phyloP scores from a whole-genome alignment of 1,140 invertebrate species.

The Hestina assimilis region DNA sequence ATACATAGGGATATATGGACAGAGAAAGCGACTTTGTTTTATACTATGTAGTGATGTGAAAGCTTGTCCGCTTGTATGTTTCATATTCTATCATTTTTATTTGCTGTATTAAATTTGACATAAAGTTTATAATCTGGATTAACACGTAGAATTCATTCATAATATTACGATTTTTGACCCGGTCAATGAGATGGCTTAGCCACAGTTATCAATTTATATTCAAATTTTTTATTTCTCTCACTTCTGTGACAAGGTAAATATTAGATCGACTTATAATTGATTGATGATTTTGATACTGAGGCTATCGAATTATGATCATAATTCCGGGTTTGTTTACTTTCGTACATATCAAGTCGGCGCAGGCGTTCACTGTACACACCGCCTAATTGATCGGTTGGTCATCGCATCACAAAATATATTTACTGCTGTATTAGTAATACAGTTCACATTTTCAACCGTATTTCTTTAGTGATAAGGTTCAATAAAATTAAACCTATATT shows the following conservation, averaged over 20 bases:
- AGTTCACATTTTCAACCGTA: slow-evolving; percentile 5
- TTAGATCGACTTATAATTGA: slow-evolving; percentile 29
- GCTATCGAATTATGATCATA: slow-evolving; percentile 43
- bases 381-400: slow-evolving; percentile 34
- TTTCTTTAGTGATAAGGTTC: not conserved
- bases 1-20: too few species aligned
- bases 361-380: slow-evolving; percentile 29
- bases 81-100: too few species aligned
- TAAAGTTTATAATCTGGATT: too few species aligned
- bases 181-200: too few species aligned
- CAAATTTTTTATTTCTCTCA: too few species aligned
- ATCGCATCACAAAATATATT: slow-evolving; percentile 11
- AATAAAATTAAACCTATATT: not conserved
- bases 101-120: too few species aligned
- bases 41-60: too few species aligned
- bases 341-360: slow-evolving; percentile 26
- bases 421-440: not conserved
- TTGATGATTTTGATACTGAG: slow-evolving; percentile 39
- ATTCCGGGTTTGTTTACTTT: slow-evolving; percentile 45
- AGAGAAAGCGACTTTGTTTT: too few species aligned
- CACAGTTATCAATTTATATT: too few species aligned
- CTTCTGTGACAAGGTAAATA: slow-evolving; percentile 4
- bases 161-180: too few species aligned
- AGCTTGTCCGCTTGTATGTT: too few species aligned
- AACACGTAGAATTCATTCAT: too few species aligned